Evolutionary conservation across 2,797 vertebrate genomes (phyloP).

Genomic region (Acestrorhynchus altus): DNA sequence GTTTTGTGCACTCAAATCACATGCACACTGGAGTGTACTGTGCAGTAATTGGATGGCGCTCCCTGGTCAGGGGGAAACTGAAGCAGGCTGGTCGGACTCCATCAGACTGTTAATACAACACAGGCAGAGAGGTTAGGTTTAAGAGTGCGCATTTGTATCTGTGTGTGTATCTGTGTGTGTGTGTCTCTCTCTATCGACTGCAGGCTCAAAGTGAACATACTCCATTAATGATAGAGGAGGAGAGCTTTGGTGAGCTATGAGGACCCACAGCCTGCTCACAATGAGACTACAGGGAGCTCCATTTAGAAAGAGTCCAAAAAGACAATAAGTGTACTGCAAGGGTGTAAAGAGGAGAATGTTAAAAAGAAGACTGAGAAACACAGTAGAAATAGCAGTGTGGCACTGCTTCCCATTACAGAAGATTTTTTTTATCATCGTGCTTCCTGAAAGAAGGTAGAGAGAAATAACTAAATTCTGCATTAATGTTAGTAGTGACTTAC

Average conservation of each 20-base stretch:
- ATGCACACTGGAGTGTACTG: not conserved
- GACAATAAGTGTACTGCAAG: not conserved
- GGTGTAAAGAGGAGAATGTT: not conserved
- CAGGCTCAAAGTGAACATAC: not conserved
- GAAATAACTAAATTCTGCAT: too few relatives aligned
- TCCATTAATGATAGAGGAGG: conserved; percentile 5
- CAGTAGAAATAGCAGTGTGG: not conserved
- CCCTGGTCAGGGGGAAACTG: not conserved
- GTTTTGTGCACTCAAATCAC: conserved; percentile 24
- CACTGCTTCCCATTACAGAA: not conserved
- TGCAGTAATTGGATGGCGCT: conserved; percentile 5
- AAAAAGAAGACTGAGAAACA: not conserved
- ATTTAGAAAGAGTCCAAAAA: conserved; percentile 12
- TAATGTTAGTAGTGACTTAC: too few relatives aligned
- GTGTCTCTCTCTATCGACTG: too few relatives aligned
- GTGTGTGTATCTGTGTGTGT: too few relatives aligned
- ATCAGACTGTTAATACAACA: conserved; percentile 8
- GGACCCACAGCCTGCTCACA: not conserved
- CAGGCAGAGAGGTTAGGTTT: not conserved
- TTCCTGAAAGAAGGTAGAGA: too few relatives aligned
- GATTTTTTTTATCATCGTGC: too few relatives aligned
- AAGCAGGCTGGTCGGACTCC: not conserved
- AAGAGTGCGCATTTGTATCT: not conserved
- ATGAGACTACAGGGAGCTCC: not conserved
- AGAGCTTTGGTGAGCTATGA: conserved; percentile 12